These are phyloP conservation scores for Tyrannus savana DNA, from an alignment of 2,113 vertebrate genomes.

Conservation along the genomic window DNA sequence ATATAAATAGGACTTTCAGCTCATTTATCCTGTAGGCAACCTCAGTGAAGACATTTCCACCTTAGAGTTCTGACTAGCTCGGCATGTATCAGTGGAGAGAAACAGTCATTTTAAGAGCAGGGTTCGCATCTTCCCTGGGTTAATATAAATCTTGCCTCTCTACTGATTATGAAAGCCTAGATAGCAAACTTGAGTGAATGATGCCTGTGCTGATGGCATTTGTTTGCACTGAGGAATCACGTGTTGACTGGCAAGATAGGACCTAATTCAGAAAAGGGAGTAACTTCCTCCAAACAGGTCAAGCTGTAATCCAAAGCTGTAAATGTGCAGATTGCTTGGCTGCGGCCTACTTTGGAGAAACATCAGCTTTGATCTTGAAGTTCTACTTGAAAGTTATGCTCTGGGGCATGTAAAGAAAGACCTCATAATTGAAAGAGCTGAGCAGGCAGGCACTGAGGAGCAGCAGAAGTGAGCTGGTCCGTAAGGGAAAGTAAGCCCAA, in stretches of 20 bases:
- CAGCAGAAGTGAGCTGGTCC: neutral
- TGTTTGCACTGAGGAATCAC: neutral
- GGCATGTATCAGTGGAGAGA: neutral
- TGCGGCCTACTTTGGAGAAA: neutral
- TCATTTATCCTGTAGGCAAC: neutral
- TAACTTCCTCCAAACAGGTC: neutral
- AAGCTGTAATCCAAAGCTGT: neutral
- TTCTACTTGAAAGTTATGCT: neutral
- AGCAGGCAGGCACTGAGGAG: neutral
- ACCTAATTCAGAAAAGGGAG: neutral
- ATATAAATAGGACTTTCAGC: neutral
- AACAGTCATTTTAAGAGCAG: neutral
- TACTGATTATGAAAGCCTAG: neutral
- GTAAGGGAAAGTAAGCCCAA: neutral
- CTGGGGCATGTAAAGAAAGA: neutral
- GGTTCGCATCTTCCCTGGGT: neutral
- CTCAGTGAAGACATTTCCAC: neutral
- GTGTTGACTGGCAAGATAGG: neutral
- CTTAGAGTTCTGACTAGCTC: neutral
- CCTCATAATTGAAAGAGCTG: neutral
- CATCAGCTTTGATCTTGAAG: neutral
- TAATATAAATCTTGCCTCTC: neutral
- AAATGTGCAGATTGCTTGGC: neutral
- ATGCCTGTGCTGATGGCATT: neutral
- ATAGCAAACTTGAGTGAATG: neutral